phyloP scores from a whole-genome alignment of 1,140 invertebrate genomes.

The Radopholus similis region DNA sequence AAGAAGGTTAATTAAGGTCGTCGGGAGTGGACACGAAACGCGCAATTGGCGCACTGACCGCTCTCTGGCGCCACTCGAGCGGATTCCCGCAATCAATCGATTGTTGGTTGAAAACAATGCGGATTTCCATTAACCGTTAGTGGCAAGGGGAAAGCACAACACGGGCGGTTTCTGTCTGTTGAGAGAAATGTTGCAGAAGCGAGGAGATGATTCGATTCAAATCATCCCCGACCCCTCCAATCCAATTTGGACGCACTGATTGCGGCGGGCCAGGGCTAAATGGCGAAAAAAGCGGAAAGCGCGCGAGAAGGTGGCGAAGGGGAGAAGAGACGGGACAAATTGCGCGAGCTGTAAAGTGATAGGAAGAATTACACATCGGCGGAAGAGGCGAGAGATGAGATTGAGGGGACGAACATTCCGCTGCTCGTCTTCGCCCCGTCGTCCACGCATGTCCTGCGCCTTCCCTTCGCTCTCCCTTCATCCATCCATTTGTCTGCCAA shows the following conservation, averaged over 20 bases:
- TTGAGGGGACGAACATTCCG: background rate
- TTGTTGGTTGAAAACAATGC: background rate
- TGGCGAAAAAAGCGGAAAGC: background rate
- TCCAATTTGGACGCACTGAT: background rate
- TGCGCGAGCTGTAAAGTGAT: slow-evolving; percentile 2
- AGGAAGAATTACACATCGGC: no score
- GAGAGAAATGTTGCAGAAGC: no score
- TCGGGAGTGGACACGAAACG: background rate
- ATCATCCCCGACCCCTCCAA: background rate
- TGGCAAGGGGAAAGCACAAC: background rate
- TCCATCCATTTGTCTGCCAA: slow-evolving; percentile 1
- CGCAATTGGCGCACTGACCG: no score
- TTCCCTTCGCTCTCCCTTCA: background rate
- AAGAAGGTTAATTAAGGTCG: slow-evolving; percentile 4
- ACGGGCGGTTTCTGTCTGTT: no score
- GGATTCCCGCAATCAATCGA: slow-evolving; percentile 6
- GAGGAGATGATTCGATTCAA: no score
- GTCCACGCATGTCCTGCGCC: background rate
- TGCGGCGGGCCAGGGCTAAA: background rate
- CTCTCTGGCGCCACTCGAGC: no score
- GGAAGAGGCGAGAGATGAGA: background rate
- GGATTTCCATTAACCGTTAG: background rate
- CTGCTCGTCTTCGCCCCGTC: background rate
- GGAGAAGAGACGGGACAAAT: background rate
- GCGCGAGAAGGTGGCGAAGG: no score